These are phyloP conservation scores for Cliona cf. orientalis DNA, from an alignment of 37 sponge, comb jelly and placozoan genomes.

Conservation along the genomic window DNA sequence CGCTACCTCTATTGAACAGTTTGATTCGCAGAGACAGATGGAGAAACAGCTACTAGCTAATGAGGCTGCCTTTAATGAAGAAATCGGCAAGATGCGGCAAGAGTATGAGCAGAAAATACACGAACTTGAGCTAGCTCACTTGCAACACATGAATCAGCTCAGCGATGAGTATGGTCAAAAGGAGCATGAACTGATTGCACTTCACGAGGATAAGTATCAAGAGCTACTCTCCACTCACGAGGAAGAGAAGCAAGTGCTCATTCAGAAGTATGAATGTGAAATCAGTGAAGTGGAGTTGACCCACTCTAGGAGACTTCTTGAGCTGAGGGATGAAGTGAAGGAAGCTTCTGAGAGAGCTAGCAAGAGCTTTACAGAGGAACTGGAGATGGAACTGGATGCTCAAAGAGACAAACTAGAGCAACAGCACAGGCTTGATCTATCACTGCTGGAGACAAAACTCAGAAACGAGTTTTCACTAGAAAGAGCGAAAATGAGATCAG, in stretches of 20 bases:
- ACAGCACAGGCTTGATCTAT: not conserved
- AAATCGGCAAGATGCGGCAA: not conserved
- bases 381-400: conserved; percentile 6
- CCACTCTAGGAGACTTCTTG: not conserved
- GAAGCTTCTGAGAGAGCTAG: conserved; percentile 7
- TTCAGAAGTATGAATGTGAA: not conserved
- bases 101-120: conserved; percentile 3
- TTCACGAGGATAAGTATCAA: conserved; percentile 6
- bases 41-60: not conserved
- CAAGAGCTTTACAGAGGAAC: not conserved
- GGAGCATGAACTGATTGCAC: not conserved
- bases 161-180: not conserved
- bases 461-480: conserved; percentile 5
- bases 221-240: not conserved
- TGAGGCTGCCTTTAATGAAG: not conserved
- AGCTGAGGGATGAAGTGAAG: not conserved
- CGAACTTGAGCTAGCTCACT: conserved; percentile 3
- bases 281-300: not conserved
- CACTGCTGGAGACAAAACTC: conserved; percentile 23
- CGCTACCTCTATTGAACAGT: not conserved
- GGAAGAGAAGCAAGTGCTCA: not conserved
- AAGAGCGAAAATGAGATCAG: not conserved
- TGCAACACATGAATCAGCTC: not conserved
- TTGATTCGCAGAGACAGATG: not conserved
- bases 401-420: conserved; percentile 24